A percentile compares a stretch with the other conserved stretches of the same genome.
phyloP scores from a whole-genome alignment of 1,140 invertebrate genomes.

The Plectus sambesii region DNA sequence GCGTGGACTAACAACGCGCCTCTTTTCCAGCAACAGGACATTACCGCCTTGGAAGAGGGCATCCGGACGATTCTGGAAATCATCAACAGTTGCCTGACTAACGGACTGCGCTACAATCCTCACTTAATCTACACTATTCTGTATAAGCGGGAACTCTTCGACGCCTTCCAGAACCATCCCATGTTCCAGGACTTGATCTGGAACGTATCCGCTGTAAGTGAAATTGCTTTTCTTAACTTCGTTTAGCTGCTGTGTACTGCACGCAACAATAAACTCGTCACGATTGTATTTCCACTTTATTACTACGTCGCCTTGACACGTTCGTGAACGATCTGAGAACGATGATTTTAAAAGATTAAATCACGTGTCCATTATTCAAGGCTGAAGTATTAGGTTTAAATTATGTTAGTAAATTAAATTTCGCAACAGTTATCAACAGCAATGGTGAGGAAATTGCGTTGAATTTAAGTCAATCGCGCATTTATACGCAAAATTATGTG shows the following conservation, averaged over 20 bases:
- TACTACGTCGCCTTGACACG: background rate
- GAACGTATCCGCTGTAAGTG: constrained; percentile 78
- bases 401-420: constrained; percentile 13
- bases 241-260: constrained; percentile 9
- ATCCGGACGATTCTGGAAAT: constrained; percentile 56
- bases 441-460: too few species aligned
- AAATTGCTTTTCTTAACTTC: constrained; percentile 3
- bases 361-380: too few species aligned
- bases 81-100: constrained; percentile 25
- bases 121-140: constrained; percentile 89
- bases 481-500: constrained; percentile 13
- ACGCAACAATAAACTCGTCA: background rate
- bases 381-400: too few species aligned
- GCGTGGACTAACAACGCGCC: too few species aligned
- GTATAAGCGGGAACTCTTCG: constrained; percentile 82
- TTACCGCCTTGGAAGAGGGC: constrained; percentile 89
- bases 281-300: background rate
- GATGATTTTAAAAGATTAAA: too few species aligned
- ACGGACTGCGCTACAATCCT: constrained; percentile 69
- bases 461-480: constrained; percentile 8
- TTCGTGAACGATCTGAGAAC: too few species aligned
- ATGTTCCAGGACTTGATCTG: constrained; percentile 88
- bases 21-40: constrained; percentile 65
- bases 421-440: constrained; percentile 7
- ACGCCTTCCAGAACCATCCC: constrained; percentile 68